These are phyloP conservation scores for Drosophila atripex DNA, from an alignment of 2,888 invertebrate genomes.

Conservation along the genomic window DNA sequence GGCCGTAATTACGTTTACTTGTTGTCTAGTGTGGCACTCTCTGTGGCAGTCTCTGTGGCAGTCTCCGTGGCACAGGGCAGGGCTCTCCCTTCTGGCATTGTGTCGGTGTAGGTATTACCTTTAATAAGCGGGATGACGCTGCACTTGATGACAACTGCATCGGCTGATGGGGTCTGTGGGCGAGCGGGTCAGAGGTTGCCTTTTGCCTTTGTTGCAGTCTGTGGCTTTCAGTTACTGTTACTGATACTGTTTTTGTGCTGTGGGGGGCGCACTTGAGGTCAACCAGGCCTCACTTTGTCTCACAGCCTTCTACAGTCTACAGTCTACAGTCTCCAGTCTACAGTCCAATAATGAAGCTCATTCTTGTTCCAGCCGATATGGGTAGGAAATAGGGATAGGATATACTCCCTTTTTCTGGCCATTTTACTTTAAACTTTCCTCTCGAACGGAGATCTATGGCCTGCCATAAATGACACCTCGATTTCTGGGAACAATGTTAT, in stretches of 20 bases:
- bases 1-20: constrained; percentile 74
- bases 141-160: constrained; percentile 62
- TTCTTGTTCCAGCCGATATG: background rate
- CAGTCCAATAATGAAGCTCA: background rate
- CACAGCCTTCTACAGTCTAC: background rate
- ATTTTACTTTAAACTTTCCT: background rate
- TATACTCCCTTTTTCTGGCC: background rate
- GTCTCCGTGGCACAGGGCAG: too few species aligned
- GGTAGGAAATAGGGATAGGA: background rate
- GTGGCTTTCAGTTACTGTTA: background rate
- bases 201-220: constrained; percentile 20
- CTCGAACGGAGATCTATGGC: background rate
- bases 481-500: constrained; percentile 5
- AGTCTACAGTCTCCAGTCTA: background rate
- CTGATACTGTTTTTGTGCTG: background rate
- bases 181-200: background rate
- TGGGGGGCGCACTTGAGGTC: constrained; percentile 4
- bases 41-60: background rate
- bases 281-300: background rate
- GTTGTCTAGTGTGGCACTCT: constrained; percentile 51
- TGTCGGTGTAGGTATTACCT: constrained; percentile 19
- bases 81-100: background rate
- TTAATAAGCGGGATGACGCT: constrained; percentile 77
- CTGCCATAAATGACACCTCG: background rate
- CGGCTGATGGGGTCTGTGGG: background rate